Conservation (phyloP, 2,888 invertebrate genomes). For the Caenorhabditis afra region DNA sequence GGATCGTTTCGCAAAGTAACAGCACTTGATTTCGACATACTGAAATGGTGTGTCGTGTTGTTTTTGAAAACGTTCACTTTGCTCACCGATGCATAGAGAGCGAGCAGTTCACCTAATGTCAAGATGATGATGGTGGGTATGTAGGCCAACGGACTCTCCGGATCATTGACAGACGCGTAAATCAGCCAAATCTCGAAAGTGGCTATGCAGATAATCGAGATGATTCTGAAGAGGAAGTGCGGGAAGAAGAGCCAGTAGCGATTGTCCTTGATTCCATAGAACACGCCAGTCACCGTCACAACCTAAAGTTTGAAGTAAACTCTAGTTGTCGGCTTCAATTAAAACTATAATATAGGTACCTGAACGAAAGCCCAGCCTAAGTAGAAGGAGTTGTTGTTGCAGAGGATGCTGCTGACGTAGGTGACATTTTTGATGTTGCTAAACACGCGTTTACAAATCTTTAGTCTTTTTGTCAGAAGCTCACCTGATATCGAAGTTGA, state of each 20-base stretch:
- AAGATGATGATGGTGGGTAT: constrained; percentile 12
- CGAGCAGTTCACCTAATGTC: background rate
- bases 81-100: constrained; percentile 49
- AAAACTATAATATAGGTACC: constrained; percentile 7
- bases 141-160: background rate
- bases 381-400: constrained; percentile 42
- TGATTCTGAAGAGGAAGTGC: constrained; percentile 66
- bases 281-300: constrained; percentile 71
- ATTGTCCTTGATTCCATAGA: constrained; percentile 73
- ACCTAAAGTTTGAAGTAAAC: constrained; percentile 45
- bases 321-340: background rate
- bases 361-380: constrained; percentile 69
- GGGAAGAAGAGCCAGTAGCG: constrained; percentile 73
- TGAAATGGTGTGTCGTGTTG: constrained; percentile 24
- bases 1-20: constrained; percentile 74
- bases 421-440: constrained; percentile 33
- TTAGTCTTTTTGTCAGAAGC: background rate
- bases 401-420: constrained; percentile 30
- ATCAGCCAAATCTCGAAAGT: constrained; percentile 37
- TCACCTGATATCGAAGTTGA: constrained; percentile 23
- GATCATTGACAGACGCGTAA: background rate
- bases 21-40: constrained; percentile 70
- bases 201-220: constrained; percentile 10
- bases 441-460: background rate
- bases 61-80: background rate